phyloP scores from a whole-genome alignment of 64 coral and sea anemone species.

The Exaiptasia diaphana region DNA sequence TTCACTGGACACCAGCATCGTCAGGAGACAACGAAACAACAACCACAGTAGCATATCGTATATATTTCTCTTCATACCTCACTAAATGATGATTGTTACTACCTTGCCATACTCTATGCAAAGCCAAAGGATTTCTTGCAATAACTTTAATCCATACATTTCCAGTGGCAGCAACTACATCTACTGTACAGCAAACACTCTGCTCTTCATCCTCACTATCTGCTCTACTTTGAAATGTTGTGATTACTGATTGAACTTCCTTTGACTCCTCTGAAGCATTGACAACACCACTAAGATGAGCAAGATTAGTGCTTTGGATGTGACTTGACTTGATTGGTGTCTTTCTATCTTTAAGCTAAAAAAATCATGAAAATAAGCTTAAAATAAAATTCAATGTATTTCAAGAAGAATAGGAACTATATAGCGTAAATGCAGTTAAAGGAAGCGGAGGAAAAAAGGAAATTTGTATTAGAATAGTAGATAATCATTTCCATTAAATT shows the following conservation, averaged over 20 bases:
- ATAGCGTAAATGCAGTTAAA: background rate
- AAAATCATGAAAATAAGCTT: background rate
- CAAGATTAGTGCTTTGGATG: constrained; percentile 45
- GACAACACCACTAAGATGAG: constrained; percentile 41
- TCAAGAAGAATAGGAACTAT: background rate
- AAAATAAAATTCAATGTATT: background rate
- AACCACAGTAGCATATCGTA: too few relatives aligned
- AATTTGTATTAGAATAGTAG: background rate
- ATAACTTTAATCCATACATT: constrained; percentile 54
- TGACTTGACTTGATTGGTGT: background rate
- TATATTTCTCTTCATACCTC: too few relatives aligned
- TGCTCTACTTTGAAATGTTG: background rate
- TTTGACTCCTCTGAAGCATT: constrained; percentile 5
- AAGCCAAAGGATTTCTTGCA: constrained; percentile 55
- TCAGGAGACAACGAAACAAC: too few relatives aligned
- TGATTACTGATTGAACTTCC: constrained; percentile 32
- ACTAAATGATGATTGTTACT: too few relatives aligned
- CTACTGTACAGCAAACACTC: background rate
- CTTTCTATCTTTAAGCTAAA: background rate
- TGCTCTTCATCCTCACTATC: background rate
- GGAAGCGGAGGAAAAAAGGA: background rate
- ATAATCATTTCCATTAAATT: background rate
- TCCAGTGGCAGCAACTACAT: constrained; percentile 38
- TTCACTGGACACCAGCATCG: too few relatives aligned
- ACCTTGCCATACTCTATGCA: constrained; percentile 62